Conservation (phyloP, 2,888 invertebrate genomes). For the Acronicta aceris region DNA sequence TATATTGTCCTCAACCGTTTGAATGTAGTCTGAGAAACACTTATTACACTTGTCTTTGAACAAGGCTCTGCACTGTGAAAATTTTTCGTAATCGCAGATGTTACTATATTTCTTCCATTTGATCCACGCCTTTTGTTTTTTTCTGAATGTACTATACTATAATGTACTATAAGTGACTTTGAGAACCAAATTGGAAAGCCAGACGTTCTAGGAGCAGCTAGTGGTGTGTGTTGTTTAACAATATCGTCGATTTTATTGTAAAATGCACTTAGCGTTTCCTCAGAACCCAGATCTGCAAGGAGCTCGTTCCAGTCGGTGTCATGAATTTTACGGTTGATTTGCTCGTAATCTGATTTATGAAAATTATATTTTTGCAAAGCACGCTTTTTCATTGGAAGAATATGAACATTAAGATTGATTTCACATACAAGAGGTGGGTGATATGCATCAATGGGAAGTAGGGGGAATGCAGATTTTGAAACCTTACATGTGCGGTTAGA, state of each 20-base stretch:
- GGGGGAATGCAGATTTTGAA: not conserved
- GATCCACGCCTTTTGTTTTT: conserved; percentile 1
- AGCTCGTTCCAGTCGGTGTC: not conserved
- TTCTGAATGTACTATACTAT: conserved; percentile 1
- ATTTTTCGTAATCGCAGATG: conserved; percentile 3
- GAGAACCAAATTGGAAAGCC: not conserved
- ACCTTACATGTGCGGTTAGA: conserved; percentile 3
- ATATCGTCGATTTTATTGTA: conserved; percentile 1
- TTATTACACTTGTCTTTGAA: not conserved
- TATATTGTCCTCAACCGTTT: not conserved
- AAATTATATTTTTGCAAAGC: conserved; percentile 2
- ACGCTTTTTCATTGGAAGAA: conserved; percentile 5
- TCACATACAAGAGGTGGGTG: conserved; percentile 6
- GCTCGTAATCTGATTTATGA: conserved; percentile 1
- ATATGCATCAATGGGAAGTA: conserved; percentile 1
- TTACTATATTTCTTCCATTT: not conserved
- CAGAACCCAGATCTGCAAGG: not conserved
- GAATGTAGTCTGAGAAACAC: not conserved
- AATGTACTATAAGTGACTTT: not conserved
- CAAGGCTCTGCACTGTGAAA: conserved; percentile 1
- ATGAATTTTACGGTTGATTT: not conserved
- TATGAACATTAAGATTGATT: not conserved
- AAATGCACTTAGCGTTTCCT: not conserved
- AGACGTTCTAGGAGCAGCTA: not conserved
- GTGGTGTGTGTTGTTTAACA: conserved; percentile 1